A percentile compares a stretch with the other conserved stretches of the same genome.
These are phyloP conservation scores for Pseudolaguvia tuberculata DNA, from an alignment of 2,113 vertebrate species.

Conservation along the genomic window DNA sequence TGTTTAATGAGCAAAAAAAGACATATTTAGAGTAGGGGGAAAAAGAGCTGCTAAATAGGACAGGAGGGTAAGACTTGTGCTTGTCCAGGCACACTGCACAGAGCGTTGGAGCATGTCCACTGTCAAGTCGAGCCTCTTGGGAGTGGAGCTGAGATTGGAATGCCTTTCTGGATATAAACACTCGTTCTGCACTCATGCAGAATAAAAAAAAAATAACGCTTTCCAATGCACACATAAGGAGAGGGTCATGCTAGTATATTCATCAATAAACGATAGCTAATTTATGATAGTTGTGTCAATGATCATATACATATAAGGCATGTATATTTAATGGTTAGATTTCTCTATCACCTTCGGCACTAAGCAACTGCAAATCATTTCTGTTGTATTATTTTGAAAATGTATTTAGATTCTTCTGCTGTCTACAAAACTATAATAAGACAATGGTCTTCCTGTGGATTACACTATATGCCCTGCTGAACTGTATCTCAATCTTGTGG, in stretches of 20 bases:
- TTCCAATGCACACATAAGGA: slow-evolving; percentile 15
- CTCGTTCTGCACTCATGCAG: slow-evolving; percentile 8
- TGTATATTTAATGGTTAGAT: not conserved
- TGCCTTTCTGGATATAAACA: slow-evolving; percentile 32
- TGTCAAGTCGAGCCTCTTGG: slow-evolving; percentile 82
- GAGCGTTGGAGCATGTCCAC: slow-evolving; percentile 72
- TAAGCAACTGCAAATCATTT: not conserved
- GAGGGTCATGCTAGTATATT: not conserved
- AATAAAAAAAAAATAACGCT: not conserved
- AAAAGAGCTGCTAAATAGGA: slow-evolving; percentile 14
- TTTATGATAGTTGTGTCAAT: not conserved
- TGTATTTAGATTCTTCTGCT: not conserved
- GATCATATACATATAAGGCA: not conserved
- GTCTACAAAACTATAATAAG: not conserved
- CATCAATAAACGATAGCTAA: not conserved
- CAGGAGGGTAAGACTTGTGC: slow-evolving; percentile 11
- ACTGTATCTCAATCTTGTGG: not conserved
- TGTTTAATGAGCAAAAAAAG: slow-evolving; percentile 37
- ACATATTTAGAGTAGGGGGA: slow-evolving; percentile 23
- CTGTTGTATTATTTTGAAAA: not conserved
- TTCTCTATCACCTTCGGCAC: not conserved
- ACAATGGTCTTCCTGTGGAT: not conserved
- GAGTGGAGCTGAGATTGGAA: slow-evolving; percentile 70
- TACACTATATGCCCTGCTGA: not conserved
- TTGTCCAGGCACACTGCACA: slow-evolving; percentile 46